phyloP scores from a whole-genome alignment of 2,797 vertebrate species.

The Acanthurus tractus region DNA sequence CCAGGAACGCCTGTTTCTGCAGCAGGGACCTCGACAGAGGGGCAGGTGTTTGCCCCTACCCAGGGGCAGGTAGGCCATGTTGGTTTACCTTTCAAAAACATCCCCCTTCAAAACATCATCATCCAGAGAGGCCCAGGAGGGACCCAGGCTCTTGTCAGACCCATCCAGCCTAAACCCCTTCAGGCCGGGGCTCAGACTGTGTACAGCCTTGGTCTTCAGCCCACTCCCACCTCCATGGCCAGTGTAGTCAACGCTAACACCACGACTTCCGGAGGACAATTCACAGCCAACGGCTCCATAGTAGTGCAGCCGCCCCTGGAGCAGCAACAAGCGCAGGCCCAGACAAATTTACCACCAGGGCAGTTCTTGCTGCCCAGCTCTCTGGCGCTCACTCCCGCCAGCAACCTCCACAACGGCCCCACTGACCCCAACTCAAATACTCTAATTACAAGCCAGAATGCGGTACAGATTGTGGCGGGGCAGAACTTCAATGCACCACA shows the following conservation, averaged over 20 bases:
- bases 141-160: slow-evolving; percentile 90
- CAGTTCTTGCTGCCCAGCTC: slow-evolving; percentile 94
- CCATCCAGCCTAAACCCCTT: slow-evolving; percentile 97
- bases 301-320: slow-evolving; percentile 93
- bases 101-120: slow-evolving; percentile 98
- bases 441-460: slow-evolving; percentile 91
- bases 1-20: slow-evolving; percentile 87
- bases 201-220: slow-evolving; percentile 92
- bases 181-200: slow-evolving; percentile 92
- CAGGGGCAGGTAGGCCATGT: slow-evolving; percentile 92
- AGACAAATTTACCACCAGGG: slow-evolving; percentile 86
- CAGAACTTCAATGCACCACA: slow-evolving; percentile 89
- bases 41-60: slow-evolving; percentile 90
- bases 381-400: slow-evolving; percentile 90
- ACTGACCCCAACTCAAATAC: slow-evolving; percentile 89
- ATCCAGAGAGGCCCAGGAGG: slow-evolving; percentile 95
- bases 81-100: slow-evolving; percentile 94
- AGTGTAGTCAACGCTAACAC: slow-evolving; percentile 73
- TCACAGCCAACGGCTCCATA: slow-evolving; percentile 91
- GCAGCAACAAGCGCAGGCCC: slow-evolving; percentile 87
- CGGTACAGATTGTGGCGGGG: slow-evolving; percentile 93
- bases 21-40: slow-evolving; percentile 84
- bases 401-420: slow-evolving; percentile 90
- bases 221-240: slow-evolving; percentile 67
- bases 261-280: slow-evolving; percentile 87